A percentile compares a stretch with the other conserved stretches of the same genome.
phyloP scores from a whole-genome alignment of 2,888 invertebrate species.

The Lucinisca nassula region DNA sequence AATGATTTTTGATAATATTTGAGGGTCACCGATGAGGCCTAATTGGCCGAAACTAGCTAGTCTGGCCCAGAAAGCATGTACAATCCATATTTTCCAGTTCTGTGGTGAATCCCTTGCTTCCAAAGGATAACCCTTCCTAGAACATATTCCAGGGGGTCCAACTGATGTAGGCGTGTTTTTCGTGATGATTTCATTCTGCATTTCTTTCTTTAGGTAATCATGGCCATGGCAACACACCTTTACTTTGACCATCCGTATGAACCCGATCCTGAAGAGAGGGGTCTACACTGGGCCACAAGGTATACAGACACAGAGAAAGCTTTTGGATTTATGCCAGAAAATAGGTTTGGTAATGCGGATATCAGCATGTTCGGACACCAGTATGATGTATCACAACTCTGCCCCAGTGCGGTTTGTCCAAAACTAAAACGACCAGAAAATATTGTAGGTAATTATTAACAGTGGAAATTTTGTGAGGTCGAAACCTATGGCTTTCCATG shows the following conservation, averaged over 20 bases:
- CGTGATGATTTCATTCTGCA: too few relatives aligned
- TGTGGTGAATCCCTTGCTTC: too few relatives aligned
- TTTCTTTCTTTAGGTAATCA: slow-evolving; percentile 77
- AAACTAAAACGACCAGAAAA: slow-evolving; percentile 78
- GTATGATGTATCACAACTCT: slow-evolving; percentile 70
- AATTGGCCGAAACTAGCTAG: too few relatives aligned
- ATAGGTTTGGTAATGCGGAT: slow-evolving; percentile 75
- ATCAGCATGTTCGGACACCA: slow-evolving; percentile 72
- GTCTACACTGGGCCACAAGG: slow-evolving; percentile 86
- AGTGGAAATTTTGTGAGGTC: too few relatives aligned
- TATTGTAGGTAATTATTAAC: slow-evolving; percentile 79
- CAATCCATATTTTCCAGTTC: too few relatives aligned
- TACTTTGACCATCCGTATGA: slow-evolving; percentile 85
- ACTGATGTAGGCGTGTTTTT: too few relatives aligned
- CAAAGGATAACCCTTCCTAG: too few relatives aligned
- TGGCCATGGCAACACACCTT: slow-evolving; percentile 80
- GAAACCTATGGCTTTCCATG: too few relatives aligned
- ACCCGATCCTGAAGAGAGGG: slow-evolving; percentile 84
- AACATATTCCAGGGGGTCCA: too few relatives aligned
- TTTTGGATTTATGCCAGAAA: slow-evolving; percentile 80
- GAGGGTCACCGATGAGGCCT: too few relatives aligned
- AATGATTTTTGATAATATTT: too few relatives aligned
- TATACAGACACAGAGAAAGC: slow-evolving; percentile 80
- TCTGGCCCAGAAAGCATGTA: too few relatives aligned
- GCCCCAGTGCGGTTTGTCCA: slow-evolving; percentile 74